Conservation (phyloP, 2,797 vertebrate genomes). For the Clarias pachynema region DNA sequence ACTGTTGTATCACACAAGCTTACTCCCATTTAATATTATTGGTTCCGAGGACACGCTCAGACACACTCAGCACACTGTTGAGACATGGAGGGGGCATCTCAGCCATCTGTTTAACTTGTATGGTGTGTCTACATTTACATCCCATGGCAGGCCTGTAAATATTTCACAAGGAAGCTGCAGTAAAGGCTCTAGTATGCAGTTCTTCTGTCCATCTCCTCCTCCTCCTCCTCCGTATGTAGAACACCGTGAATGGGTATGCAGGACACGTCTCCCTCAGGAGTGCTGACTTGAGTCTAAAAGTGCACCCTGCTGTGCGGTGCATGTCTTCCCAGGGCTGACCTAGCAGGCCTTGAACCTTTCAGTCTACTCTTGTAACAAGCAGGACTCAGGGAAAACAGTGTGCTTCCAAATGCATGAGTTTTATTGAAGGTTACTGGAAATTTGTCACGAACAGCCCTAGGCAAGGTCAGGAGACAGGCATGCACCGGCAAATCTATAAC, state of each 20-base stretch:
- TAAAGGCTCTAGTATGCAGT: constrained; percentile 1
- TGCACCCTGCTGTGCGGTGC: constrained; percentile 8
- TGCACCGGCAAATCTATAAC: background rate
- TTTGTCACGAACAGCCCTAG: background rate
- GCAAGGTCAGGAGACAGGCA: background rate
- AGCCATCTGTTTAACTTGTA: constrained; percentile 21
- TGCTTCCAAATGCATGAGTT: background rate
- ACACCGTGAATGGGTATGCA: constrained; percentile 19
- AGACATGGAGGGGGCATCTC: background rate
- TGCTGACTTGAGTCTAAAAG: constrained; percentile 15
- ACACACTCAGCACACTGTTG: background rate
- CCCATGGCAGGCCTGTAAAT: constrained; percentile 19
- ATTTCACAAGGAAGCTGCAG: constrained; percentile 19
- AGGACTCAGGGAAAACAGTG: background rate
- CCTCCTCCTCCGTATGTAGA: background rate
- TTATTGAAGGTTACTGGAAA: background rate
- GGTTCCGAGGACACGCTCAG: background rate
- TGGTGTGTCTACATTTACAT: background rate
- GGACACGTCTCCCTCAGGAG: constrained; percentile 16
- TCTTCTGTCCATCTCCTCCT: background rate
- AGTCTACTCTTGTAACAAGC: background rate
- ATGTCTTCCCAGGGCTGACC: background rate
- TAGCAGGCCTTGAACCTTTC: background rate
- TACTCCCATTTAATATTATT: background rate
- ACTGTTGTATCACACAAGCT: background rate